phyloP scores from a whole-genome alignment of 2,888 invertebrate genomes.

The Erebia epiphron region DNA sequence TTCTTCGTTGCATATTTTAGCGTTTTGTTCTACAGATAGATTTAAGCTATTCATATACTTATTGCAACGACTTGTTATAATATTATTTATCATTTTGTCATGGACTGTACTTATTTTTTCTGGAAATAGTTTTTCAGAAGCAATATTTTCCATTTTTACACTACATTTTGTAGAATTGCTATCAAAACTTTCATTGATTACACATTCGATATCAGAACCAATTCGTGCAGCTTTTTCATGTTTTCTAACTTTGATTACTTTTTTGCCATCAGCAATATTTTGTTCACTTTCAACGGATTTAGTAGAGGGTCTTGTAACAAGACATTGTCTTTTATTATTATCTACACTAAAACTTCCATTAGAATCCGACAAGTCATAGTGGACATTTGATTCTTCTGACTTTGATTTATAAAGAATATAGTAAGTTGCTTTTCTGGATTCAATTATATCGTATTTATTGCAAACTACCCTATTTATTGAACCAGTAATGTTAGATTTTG shows the following conservation, averaged over 20 bases:
- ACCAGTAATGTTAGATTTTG: conserved; percentile 58
- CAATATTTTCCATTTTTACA: conserved; percentile 30
- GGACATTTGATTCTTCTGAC: conserved; percentile 37
- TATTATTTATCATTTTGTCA: conserved; percentile 54
- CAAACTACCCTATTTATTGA: conserved; percentile 52
- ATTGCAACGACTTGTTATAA: conserved; percentile 56
- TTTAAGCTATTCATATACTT: conserved; percentile 52
- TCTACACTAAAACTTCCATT: conserved; percentile 42
- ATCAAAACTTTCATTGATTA: conserved; percentile 63
- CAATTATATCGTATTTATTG: conserved; percentile 53
- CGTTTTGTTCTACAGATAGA: conserved; percentile 38
- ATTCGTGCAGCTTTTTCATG: conserved; percentile 18
- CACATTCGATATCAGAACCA: conserved; percentile 49
- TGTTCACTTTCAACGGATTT: conserved; percentile 47
- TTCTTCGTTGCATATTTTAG: conserved; percentile 44
- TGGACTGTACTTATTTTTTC: conserved; percentile 41
- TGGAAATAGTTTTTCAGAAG: conserved; percentile 22
- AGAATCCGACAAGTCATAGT: conserved; percentile 41
- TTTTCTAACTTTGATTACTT: conserved; percentile 23
- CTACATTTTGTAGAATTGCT: conserved; percentile 46
- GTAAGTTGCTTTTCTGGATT: conserved; percentile 48
- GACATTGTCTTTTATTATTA: conserved; percentile 45
- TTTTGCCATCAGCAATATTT: conserved; percentile 36
- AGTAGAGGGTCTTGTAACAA: conserved; percentile 52
- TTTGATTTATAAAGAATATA: conserved; percentile 49